These are phyloP conservation scores for Dendrolimus punctatus DNA, from an alignment of 1,140 invertebrate species.

Conservation along the genomic window DNA sequence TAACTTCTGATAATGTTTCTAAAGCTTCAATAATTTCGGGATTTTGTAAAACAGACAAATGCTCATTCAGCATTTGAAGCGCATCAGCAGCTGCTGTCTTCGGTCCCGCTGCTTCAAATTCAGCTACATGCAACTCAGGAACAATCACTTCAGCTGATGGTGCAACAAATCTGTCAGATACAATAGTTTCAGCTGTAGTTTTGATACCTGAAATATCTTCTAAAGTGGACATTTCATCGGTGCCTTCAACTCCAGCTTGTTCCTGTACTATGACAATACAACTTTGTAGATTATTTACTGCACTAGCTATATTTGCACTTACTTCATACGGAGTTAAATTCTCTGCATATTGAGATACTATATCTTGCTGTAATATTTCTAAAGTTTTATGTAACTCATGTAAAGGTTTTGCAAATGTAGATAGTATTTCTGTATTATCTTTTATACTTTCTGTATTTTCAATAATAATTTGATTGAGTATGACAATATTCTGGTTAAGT, in stretches of 20 bases:
- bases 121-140: slow-evolving; percentile 22
- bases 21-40: slow-evolving; percentile 44
- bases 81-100: slow-evolving; percentile 23
- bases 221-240: slow-evolving; percentile 69
- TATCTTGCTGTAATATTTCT: slow-evolving; percentile 65
- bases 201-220: slow-evolving; percentile 74
- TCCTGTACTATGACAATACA: slow-evolving; percentile 71
- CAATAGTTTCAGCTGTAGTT: slow-evolving; percentile 62
- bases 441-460: slow-evolving; percentile 50
- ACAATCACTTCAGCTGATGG: slow-evolving; percentile 25
- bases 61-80: slow-evolving; percentile 42
- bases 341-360: slow-evolving; percentile 52
- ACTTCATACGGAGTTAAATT: slow-evolving; percentile 30
- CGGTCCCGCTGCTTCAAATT: slow-evolving; percentile 21
- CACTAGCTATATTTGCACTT: slow-evolving; percentile 58
- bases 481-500: slow-evolving; percentile 45
- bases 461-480: slow-evolving; percentile 44
- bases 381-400: slow-evolving; percentile 66
- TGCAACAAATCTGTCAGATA: slow-evolving; percentile 30
- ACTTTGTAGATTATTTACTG: slow-evolving; percentile 70
- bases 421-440: slow-evolving; percentile 51
- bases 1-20: slow-evolving; percentile 40
- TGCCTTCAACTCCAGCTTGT: slow-evolving; percentile 49
- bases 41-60: slow-evolving; percentile 43
- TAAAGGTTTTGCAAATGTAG: slow-evolving; percentile 68